Evolutionary conservation across 2,888 invertebrate species (phyloP), one percentile per base, ranked within the genome.

Genomic region (Euplagia quadripunctaria): DNA sequence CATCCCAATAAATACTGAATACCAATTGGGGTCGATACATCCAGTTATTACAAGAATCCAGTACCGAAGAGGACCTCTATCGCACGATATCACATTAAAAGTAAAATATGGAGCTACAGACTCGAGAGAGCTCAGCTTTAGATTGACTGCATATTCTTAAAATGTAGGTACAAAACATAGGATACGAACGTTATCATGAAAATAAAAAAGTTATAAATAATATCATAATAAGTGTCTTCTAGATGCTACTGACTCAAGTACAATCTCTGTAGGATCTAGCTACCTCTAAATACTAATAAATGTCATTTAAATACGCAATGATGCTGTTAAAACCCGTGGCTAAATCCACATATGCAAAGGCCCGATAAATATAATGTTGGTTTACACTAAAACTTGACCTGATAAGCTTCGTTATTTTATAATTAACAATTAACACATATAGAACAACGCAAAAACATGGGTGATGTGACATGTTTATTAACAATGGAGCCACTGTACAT

Each of bases 301-400:
- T 20, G 20, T 58, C 58, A 58, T 20, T 58, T 11, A 58, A 20
- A 20, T 20, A 58, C 11, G 58, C 20, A 58, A 58, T 58, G 20
- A n/a, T 55, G n/a, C n/a, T 20, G 55, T 55, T 20, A 55, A 55
- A 55, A n/a, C 20, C 4, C 12, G 4, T 20, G 12, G 20, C 9
- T 16, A 17, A 58, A 58, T 11, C 2, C 11, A 58, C 20, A 20
- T 20, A 58, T 58, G 20, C 58, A 20, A 58, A 58, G 20, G 12
- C 20, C 20, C 9, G n/a, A 14, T 80, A 75, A 78, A 66, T 41
- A n/a, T 51, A 64, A n/a, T 51, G 51, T 51, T 51, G 31, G 31
- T 66, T 51, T 49, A 17, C 7, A 66, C 49, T 66, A 31, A 31
- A 41, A 31, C 66, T 66, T 51, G 31, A 16, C 41, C 66, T 41